Percentiles rank a stretch among this genome's conserved stretches.
phyloP scores from a whole-genome alignment of 1,140 invertebrate genomes.

The Heliothis subflexa region DNA sequence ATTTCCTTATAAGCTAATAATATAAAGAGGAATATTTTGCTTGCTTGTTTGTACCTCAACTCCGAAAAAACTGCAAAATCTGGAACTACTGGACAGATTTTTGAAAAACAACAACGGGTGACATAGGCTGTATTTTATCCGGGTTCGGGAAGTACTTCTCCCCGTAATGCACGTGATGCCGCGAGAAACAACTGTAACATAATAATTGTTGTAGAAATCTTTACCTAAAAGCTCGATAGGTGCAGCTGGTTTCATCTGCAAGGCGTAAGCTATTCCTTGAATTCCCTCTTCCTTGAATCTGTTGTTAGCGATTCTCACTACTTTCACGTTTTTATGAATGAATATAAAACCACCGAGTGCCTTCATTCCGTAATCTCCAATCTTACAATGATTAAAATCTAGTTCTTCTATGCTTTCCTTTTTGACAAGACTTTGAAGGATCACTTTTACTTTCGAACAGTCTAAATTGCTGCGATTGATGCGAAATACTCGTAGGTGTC shows the following conservation, averaged over 20 bases:
- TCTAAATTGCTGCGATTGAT: slow-evolving; percentile 82
- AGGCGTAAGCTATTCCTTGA: slow-evolving; percentile 78
- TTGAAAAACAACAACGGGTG: no score
- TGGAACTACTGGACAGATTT: no score
- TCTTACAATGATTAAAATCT: slow-evolving; percentile 84
- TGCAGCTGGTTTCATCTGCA: slow-evolving; percentile 81
- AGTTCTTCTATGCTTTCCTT: slow-evolving; percentile 80
- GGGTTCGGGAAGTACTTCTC: no score
- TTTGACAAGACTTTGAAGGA: slow-evolving; percentile 76
- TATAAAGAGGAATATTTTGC: no score
- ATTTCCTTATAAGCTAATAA: no score
- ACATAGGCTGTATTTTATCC: no score
- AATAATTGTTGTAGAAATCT: background rate
- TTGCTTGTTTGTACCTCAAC: no score
- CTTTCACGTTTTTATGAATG: slow-evolving; percentile 75
- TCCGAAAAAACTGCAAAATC: no score
- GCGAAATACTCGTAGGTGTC: slow-evolving; percentile 72
- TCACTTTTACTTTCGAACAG: slow-evolving; percentile 77
- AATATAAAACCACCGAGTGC: slow-evolving; percentile 80
- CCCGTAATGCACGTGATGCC: no score
- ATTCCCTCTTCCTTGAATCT: slow-evolving; percentile 79
- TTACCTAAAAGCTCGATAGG: slow-evolving; percentile 79
- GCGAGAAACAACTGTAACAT: no score
- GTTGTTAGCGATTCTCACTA: slow-evolving; percentile 79
- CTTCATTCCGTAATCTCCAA: slow-evolving; percentile 83